phyloP scores from a whole-genome alignment of 2,797 vertebrate genomes.

The Coregonus sp. region DNA sequence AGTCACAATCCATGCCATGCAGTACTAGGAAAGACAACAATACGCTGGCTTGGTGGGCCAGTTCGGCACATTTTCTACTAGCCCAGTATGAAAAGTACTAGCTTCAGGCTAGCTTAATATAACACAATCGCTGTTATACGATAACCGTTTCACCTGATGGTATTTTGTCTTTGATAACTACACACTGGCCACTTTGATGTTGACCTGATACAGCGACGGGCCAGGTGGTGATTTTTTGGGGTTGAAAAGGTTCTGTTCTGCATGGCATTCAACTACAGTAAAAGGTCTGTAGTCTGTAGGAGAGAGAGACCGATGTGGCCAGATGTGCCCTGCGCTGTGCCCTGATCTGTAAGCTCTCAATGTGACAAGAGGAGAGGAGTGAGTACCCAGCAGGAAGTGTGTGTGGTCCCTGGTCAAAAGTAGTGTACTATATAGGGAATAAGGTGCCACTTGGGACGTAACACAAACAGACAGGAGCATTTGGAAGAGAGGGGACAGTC shows the following conservation, averaged over 20 bases:
- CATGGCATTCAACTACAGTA: background rate
- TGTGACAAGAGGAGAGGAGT: too few relatives aligned
- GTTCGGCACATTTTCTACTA: background rate
- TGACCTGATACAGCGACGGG: background rate
- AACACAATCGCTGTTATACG: background rate
- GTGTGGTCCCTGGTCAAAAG: too few relatives aligned
- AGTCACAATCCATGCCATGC: conserved; percentile 3
- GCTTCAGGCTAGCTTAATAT: background rate
- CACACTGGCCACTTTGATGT: background rate
- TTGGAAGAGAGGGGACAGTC: too few relatives aligned
- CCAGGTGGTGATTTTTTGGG: background rate
- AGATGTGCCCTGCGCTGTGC: too few relatives aligned
- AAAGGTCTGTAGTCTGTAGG: background rate
- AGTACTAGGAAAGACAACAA: background rate
- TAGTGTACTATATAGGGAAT: too few relatives aligned
- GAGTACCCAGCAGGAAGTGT: too few relatives aligned
- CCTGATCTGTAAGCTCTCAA: too few relatives aligned
- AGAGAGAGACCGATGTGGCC: background rate
- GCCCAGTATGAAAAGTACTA: too few relatives aligned
- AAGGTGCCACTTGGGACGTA: too few relatives aligned
- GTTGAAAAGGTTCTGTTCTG: too few relatives aligned
- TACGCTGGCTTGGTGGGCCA: background rate
- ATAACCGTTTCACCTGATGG: background rate
- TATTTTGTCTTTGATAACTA: background rate
- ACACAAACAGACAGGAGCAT: too few relatives aligned